Evolutionary conservation across 2,113 vertebrate genomes (phyloP), one percentile per base, ranked within the genome.

Genomic region (Anarhynchus alexandrinus): DNA sequence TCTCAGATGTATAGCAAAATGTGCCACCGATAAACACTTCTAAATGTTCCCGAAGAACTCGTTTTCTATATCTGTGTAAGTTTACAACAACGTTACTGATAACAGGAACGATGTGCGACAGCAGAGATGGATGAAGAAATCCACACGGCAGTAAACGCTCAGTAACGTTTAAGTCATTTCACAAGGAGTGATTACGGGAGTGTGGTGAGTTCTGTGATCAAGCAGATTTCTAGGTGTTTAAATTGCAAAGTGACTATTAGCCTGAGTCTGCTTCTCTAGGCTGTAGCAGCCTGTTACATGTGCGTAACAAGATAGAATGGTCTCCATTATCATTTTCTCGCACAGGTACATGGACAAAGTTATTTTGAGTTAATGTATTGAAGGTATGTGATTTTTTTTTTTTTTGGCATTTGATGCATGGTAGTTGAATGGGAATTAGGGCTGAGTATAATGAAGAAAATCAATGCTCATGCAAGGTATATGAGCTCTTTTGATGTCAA

Each of bases 41-140:
- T 3, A 18, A 54, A 21, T 8, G 12, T 25, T n/a, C 27, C 71
- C 2, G n/a, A 47, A 10, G 5, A 61, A 32, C 29, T 62, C 2
- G 2, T 32, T 87, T 78, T 15, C 64, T 14, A 0, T 23, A 6
- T 23, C 30, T 15, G 32, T n/a, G 3, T 45, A 5, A 3, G 0
- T 27, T 77, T 55, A 12, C 10, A 67, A 29, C 23, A 6, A 1
- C 23, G 74, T 6, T 57, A 2, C 26, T 32, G 30, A 2, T 72
- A 40, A 23, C 30, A 8, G 62, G 82, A 43, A 5, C 5, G 66
- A 12, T 45, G 34, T 30, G 71, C 5, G 9, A 5, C 49, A 12
- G 57, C 36, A 27, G 62, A 32, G 54, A 4, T 22, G 17, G 51
- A 15, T 40, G 40, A 30, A 76, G 36, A 42, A 47, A 49, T 27